A percentile compares a stretch with the other conserved stretches of the same genome.
These are phyloP conservation scores for Megaceryle torquata DNA, from an alignment of 2,113 vertebrate species.

Conservation along the genomic window DNA sequence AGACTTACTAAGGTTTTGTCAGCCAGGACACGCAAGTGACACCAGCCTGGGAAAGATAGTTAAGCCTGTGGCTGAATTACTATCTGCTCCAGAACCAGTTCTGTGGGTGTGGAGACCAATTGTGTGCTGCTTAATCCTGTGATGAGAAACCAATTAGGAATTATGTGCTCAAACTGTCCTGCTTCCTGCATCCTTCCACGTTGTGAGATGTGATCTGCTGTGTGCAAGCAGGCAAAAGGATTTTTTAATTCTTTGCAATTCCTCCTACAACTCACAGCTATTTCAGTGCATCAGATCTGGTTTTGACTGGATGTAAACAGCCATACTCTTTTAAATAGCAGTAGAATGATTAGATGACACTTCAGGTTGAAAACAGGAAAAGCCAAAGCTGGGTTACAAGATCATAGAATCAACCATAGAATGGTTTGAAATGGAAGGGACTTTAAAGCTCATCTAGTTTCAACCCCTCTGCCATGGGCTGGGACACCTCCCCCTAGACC, in stretches of 20 bases:
- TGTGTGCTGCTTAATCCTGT: background rate
- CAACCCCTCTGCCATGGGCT: no score
- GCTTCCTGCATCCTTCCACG: conserved; percentile 32
- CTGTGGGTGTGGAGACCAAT: background rate
- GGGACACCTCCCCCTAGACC: no score
- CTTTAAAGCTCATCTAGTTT: no score
- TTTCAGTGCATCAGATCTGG: background rate
- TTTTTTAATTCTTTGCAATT: background rate
- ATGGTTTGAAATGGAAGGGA: no score
- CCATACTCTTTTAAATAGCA: background rate
- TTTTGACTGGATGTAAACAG: background rate
- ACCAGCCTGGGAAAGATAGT: conserved; percentile 5
- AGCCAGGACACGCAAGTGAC: background rate
- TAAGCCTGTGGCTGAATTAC: background rate
- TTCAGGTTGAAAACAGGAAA: background rate
- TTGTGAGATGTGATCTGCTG: background rate
- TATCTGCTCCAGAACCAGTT: conserved; percentile 23
- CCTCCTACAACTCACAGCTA: background rate
- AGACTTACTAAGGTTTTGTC: conserved; percentile 28
- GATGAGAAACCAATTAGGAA: conserved; percentile 51
- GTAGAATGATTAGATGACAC: background rate
- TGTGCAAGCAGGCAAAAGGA: background rate
- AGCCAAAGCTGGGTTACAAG: background rate
- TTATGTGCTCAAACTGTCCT: background rate
- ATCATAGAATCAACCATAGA: background rate